Evolutionary conservation across 2,797 vertebrate genomes (phyloP), one percentile per base, ranked within the genome.

Genomic region (Epinephelus coioides): DNA sequence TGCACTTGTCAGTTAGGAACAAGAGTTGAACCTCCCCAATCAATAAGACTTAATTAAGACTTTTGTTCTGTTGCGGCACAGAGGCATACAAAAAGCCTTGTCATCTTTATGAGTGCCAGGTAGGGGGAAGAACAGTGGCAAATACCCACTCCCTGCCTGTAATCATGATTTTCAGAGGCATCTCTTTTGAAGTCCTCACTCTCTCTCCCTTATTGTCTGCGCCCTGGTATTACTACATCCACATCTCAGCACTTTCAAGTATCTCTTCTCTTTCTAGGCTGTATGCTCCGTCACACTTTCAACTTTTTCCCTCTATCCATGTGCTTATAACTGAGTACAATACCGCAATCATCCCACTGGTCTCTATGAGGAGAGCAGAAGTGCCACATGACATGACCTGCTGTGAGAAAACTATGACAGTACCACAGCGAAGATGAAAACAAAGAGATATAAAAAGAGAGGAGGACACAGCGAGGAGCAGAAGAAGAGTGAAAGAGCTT

Each of bases 161-260:
- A 83, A 85, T 89, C 61, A 51, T 62, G 72, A 79, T 67, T 86
- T 86, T 82, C 61, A 76, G 76, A 75, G 40, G 49, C 69, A 60
- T 76, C 55, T 76, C 76, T 85, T 88, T 83, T 69, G 46, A 87
- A 80, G 56, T 66, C 75, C 54, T 71, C 47, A 21, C 51, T 60
- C 66, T 68, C 55, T 61, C 64, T 74, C 59, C 64, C 8, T 19
- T 50, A 47, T 60, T 82, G 75, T 84, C 62, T 80, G 54, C 17
- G 7, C 27, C 3, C 64, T 59, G 13, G 59, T 84, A 76, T 77
- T 78, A 79, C 76, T 73, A 76, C 67, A 85, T 78, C 75, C 55
- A 70, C 50, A 73, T 85, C 73, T 84, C 55, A 47, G 43, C 75
- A 60, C 81, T 82, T 74, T 80, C 59, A 83, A 74, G 53, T 49